phyloP scores from a whole-genome alignment of 1,140 invertebrate genomes.

The Sipha flava region DNA sequence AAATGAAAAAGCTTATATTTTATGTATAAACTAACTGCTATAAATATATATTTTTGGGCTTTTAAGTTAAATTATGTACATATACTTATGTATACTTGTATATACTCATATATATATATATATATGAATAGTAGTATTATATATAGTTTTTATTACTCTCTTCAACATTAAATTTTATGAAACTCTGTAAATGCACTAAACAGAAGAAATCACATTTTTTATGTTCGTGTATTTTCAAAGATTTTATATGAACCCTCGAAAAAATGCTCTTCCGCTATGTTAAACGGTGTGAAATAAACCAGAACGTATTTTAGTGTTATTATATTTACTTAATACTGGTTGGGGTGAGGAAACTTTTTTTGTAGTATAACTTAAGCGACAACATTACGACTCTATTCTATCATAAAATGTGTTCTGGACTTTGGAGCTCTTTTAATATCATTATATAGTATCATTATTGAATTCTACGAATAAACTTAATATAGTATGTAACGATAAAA shows the following conservation, averaged over 20 bases:
- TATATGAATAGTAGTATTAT: neutral
- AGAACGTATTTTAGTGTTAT: slow-evolving; percentile 27
- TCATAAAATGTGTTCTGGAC: slow-evolving; percentile 8
- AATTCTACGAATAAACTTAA: neutral
- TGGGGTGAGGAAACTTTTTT: slow-evolving; percentile 13
- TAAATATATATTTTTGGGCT: neutral
- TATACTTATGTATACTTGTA: too few relatives aligned
- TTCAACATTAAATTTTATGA: slow-evolving; percentile 16
- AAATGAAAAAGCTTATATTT: neutral
- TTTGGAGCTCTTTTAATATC: neutral
- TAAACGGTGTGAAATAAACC: slow-evolving; percentile 31
- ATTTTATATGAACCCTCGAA: slow-evolving; percentile 22
- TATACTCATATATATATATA: too few relatives aligned
- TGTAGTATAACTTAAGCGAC: neutral
- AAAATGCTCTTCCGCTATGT: slow-evolving; percentile 24
- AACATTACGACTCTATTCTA: neutral
- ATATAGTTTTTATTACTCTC: slow-evolving; percentile 1
- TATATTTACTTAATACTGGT: slow-evolving; percentile 23
- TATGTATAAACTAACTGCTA: neutral
- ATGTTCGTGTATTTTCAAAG: slow-evolving; percentile 9
- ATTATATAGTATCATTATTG: neutral
- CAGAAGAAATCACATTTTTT: slow-evolving; percentile 21
- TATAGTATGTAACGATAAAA: neutral
- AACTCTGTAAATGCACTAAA: slow-evolving; percentile 16
- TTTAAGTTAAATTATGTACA: neutral